Evolutionary conservation across 2,888 invertebrate genomes (phyloP).

Genomic region (Drosophila colorata): DNA sequence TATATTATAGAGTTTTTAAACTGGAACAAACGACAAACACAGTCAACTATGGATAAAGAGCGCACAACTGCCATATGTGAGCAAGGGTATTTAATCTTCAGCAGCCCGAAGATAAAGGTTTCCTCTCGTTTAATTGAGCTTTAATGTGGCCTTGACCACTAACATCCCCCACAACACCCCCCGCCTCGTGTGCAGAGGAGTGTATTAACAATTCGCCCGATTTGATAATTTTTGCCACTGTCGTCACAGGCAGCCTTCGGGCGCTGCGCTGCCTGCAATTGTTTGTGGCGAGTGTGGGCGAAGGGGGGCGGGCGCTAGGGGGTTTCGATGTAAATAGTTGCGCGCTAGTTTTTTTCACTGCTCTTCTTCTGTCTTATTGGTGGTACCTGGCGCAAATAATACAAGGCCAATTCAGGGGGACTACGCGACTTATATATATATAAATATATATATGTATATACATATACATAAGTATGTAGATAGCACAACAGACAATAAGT

Average conservation of each 20-base stretch:
- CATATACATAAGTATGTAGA: constrained; percentile 21
- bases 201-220: constrained; percentile 4
- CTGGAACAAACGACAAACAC: too few species aligned
- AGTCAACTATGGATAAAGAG: not conserved
- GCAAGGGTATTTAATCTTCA: not conserved
- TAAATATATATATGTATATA: constrained; percentile 21
- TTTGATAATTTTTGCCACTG: constrained; percentile 35
- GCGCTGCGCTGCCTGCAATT: constrained; percentile 46
- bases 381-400: constrained; percentile 76
- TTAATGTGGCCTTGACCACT: constrained; percentile 6
- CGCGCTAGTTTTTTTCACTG: constrained; percentile 64
- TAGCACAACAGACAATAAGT: constrained; percentile 47
- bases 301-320: constrained; percentile 6
- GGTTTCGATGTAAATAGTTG: constrained; percentile 60
- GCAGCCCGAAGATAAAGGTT: not conserved
- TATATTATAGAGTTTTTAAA: too few species aligned
- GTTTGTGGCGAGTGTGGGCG: constrained; percentile 29
- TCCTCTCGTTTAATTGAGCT: constrained; percentile 3
- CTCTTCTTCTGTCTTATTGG: constrained; percentile 52
- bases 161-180: not conserved
- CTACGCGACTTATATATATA: constrained; percentile 45
- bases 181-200: not conserved
- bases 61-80: not conserved
- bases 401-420: constrained; percentile 69
- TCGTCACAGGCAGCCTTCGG: constrained; percentile 76